These are phyloP conservation scores for Temnothorax curvispinosus DNA, from an alignment of 1,140 invertebrate species.

Conservation along the genomic window DNA sequence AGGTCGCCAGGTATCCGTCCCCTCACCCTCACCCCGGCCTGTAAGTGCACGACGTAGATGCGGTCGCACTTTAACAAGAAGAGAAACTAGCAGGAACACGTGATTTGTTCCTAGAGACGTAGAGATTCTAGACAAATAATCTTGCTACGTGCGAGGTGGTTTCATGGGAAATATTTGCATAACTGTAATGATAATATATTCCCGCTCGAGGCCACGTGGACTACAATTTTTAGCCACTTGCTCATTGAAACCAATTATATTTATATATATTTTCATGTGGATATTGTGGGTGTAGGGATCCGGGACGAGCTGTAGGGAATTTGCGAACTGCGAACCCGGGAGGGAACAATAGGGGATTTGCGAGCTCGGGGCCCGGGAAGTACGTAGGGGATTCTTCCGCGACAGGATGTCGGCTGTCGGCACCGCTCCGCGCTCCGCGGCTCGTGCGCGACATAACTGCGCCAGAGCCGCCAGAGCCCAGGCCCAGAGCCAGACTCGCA, in stretches of 20 bases:
- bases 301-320: not conserved
- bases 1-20: not conserved
- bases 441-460: not conserved
- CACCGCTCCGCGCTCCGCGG: not conserved
- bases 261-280: not conserved
- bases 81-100: not conserved
- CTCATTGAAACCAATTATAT: no score
- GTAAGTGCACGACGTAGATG: not conserved
- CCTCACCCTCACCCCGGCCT: no score
- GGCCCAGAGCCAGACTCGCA: no score
- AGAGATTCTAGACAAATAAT: not conserved
- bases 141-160: not conserved
- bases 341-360: not conserved
- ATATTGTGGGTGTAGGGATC: no score
- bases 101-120: not conserved
- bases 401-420: not conserved
- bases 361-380: no score
- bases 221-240: not conserved
- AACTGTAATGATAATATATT: no score
- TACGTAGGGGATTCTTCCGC: not conserved
- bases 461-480: no score
- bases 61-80: not conserved
- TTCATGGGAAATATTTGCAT: not conserved
- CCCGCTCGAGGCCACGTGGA: not conserved
- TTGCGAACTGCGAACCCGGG: not conserved